A percentile compares a stretch with the other conserved stretches of the same genome.
These are phyloP conservation scores for Prosopocoilus inquinatus DNA, from an alignment of 2,888 invertebrate genomes.

Conservation along the genomic window DNA sequence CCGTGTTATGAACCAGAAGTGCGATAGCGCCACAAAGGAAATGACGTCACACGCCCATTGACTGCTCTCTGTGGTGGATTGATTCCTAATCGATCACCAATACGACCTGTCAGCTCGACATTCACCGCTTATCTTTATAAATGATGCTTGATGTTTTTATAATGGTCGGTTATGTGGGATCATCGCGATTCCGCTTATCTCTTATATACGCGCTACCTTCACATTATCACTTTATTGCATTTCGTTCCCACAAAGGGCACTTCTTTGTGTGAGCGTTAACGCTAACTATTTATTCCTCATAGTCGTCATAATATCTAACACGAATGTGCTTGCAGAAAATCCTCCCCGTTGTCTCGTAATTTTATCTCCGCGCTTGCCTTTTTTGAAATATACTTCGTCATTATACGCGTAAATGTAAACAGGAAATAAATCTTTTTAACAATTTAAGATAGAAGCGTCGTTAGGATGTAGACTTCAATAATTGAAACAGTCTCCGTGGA, in stretches of 20 bases:
- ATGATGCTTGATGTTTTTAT: conserved; percentile 50
- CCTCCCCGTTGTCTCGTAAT: too few species aligned
- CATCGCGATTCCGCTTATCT: conserved; percentile 31
- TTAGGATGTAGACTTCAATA: conserved; percentile 27
- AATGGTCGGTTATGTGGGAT: conserved; percentile 38
- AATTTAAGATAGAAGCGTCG: conserved; percentile 29
- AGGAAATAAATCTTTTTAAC: conserved; percentile 39
- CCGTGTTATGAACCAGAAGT: conserved; percentile 54
- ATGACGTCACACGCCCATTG: conserved; percentile 53
- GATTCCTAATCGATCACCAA: conserved; percentile 51
- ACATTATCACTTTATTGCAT: conserved; percentile 34
- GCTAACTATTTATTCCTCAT: too few species aligned
- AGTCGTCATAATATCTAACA: too few species aligned
- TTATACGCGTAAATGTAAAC: conserved; percentile 27
- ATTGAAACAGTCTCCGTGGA: conserved; percentile 29
- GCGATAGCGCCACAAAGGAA: conserved; percentile 53
- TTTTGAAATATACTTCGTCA: background rate
- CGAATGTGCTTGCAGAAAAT: too few species aligned
- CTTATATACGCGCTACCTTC: conserved; percentile 25
- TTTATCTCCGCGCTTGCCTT: too few species aligned
- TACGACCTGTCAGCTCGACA: conserved; percentile 44
- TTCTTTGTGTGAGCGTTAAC: too few species aligned
- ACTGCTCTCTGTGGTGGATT: conserved; percentile 49
- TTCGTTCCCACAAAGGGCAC: background rate
- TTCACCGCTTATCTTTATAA: conserved; percentile 51